Evolutionary conservation across 2,888 invertebrate genomes (phyloP).

Genomic region (Cheilosia vulpina): DNA sequence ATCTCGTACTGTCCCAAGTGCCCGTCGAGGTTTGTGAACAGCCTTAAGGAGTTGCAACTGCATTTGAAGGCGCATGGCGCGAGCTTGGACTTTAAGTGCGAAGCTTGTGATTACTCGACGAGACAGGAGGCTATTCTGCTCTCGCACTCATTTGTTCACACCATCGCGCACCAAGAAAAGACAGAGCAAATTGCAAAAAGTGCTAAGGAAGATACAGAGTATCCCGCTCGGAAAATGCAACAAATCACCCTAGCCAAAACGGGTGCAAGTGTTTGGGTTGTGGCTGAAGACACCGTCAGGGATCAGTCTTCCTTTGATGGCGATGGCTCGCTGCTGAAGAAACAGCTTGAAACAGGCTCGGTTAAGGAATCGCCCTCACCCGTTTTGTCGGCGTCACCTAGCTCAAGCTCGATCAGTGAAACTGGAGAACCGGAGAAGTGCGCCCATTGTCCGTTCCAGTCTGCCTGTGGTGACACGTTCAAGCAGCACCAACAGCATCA

Average conservation of each 20-base stretch:
- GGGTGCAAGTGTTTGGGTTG: constrained; percentile 82
- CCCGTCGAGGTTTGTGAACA: constrained; percentile 90
- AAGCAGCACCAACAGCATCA: constrained; percentile 91
- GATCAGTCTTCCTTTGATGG: constrained; percentile 78
- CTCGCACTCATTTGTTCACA: constrained; percentile 90
- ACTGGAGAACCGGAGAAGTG: constrained; percentile 84
- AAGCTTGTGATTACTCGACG: constrained; percentile 91
- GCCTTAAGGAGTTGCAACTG: constrained; percentile 88
- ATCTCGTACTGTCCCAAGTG: constrained; percentile 92
- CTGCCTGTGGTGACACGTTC: constrained; percentile 89
- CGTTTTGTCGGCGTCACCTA: constrained; percentile 42
- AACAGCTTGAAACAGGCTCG: constrained; percentile 80
- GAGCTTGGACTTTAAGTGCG: constrained; percentile 86
- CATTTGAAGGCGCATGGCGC: constrained; percentile 85
- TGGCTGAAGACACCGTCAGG: constrained; percentile 80
- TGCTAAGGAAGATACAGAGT: constrained; percentile 87
- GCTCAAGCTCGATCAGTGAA: constrained; percentile 57
- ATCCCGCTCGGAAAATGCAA: constrained; percentile 87
- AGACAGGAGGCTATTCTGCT: constrained; percentile 88
- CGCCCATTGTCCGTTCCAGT: constrained; percentile 91
- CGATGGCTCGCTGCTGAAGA: constrained; percentile 80
- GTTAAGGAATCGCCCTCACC: constrained; percentile 52
- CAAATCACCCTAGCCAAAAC: constrained; percentile 79
- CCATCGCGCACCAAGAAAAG: constrained; percentile 91
- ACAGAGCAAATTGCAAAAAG: constrained; percentile 88